Conservation (phyloP, 1,140 invertebrate genomes). For the Ips typographus region DNA sequence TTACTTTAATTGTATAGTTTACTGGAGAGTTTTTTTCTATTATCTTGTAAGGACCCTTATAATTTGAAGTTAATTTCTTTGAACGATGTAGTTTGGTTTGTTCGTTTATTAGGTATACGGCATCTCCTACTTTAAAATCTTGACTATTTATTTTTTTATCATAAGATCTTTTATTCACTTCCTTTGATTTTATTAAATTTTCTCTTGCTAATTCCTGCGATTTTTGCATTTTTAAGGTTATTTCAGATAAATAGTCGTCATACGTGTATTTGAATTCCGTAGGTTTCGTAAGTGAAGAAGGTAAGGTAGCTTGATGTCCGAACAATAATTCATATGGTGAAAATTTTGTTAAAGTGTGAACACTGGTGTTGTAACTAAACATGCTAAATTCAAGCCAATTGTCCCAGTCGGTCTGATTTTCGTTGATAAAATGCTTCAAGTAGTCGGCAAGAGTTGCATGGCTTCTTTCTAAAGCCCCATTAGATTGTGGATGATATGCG, state of each 20-base stretch:
- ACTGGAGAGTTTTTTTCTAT: conserved; percentile 9
- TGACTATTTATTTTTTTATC: conserved; percentile 40
- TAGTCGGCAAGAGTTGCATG: conserved; percentile 52
- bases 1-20: neutral
- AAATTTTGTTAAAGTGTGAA: conserved; percentile 42
- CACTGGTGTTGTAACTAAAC: conserved; percentile 49
- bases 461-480: conserved; percentile 48
- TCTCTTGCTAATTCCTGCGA: conserved; percentile 44
- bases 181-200: conserved; percentile 41
- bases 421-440: conserved; percentile 49
- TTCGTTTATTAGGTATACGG: conserved; percentile 33
- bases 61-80: conserved; percentile 29
- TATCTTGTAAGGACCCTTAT: conserved; percentile 36
- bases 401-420: conserved; percentile 50
- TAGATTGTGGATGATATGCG: conserved; percentile 46
- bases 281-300: conserved; percentile 31
- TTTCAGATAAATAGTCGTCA: conserved; percentile 43
- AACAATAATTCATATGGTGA: conserved; percentile 45
- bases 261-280: conserved; percentile 44
- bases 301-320: conserved; percentile 41
- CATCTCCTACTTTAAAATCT: conserved; percentile 38
- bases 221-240: conserved; percentile 46
- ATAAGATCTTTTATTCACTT: conserved; percentile 43
- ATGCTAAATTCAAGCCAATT: conserved; percentile 47
- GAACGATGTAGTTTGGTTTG: conserved; percentile 10